These are phyloP conservation scores for Iguana delicatissima DNA, from an alignment of 2,797 vertebrate species.

Conservation along the genomic window DNA sequence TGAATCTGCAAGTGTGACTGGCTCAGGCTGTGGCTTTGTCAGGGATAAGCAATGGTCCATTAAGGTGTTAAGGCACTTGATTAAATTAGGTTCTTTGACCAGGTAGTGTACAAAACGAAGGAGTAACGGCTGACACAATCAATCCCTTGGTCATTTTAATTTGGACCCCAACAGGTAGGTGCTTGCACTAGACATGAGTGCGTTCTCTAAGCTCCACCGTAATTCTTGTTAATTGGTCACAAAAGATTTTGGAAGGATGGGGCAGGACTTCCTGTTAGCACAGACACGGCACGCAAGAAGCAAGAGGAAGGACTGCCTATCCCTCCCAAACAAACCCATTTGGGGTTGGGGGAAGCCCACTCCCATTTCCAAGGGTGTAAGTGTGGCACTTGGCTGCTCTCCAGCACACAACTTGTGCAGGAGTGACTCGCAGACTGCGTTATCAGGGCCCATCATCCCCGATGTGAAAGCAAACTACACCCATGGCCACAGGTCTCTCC, in stretches of 20 bases:
- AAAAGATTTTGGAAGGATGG: not conserved
- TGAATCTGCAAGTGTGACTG: not conserved
- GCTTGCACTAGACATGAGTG: no score
- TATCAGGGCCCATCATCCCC: not conserved
- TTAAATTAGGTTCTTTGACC: not conserved
- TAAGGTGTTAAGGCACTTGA: conserved; percentile 23
- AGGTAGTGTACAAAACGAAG: not conserved
- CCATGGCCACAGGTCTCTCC: no score
- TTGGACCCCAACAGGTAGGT: no score
- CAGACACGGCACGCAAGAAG: not conserved
- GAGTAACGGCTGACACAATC: not conserved
- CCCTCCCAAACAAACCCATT: not conserved
- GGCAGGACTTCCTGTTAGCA: not conserved
- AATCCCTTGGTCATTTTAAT: not conserved
- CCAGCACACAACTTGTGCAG: not conserved
- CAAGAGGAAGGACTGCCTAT: not conserved
- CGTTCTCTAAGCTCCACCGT: not conserved
- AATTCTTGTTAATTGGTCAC: not conserved
- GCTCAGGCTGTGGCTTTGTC: not conserved
- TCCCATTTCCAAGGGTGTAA: not conserved
- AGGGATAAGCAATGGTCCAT: not conserved
- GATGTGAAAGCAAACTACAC: not conserved
- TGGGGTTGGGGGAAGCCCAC: no score
- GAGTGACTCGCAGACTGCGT: not conserved
- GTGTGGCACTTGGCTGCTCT: not conserved